Conservation (phyloP, 2,888 invertebrate species). For the Leucophora obtusa region DNA sequence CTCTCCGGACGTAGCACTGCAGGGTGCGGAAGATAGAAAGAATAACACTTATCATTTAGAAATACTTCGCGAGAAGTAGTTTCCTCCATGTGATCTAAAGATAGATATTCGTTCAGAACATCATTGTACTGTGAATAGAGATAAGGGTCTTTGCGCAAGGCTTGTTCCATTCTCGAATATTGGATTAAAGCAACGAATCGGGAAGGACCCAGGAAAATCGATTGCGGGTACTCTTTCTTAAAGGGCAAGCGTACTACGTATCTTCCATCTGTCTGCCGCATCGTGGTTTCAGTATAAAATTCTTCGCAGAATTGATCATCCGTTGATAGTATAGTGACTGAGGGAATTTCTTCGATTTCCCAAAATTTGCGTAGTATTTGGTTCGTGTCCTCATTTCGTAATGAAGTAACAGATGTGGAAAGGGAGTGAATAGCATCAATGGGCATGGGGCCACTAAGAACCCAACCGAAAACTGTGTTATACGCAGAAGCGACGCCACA, state of each 20-base stretch:
- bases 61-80: neutral
- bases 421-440: no score
- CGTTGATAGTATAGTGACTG: neutral
- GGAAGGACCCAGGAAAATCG: neutral
- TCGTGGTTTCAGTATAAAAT: neutral
- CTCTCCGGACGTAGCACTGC: slow-evolving; percentile 11
- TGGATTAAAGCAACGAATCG: neutral
- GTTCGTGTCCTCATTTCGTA: neutral
- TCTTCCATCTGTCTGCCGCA: neutral
- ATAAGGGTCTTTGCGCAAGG: neutral
- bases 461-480: no score
- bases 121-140: neutral
- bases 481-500: no score
- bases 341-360: slow-evolving; percentile 21
- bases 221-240: slow-evolving; percentile 1
- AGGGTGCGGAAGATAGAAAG: slow-evolving; percentile 26
- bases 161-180: slow-evolving; percentile 7
- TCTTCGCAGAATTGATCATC: slow-evolving; percentile 26
- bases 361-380: slow-evolving; percentile 20
- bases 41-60: neutral
- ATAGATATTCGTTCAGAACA: neutral
- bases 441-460: no score
- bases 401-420: no score
- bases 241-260: slow-evolving; percentile 15
- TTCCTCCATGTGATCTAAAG: neutral